phyloP scores from a whole-genome alignment of 2,113 vertebrate genomes.

The Laterallus jamaicensis region DNA sequence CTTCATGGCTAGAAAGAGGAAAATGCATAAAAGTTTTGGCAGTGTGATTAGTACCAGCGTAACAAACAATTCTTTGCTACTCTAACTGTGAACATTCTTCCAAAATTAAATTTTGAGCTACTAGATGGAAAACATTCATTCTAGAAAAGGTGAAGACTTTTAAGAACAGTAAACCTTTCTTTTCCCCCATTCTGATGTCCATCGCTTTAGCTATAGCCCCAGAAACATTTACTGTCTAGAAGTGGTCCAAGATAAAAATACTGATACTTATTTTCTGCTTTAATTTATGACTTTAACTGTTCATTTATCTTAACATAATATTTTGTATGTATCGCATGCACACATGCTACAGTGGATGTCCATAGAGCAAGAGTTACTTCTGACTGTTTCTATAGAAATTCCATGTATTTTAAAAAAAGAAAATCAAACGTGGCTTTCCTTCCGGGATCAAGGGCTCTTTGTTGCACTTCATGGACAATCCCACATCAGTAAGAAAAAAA shows the following conservation, averaged over 20 bases:
- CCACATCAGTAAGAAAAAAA: background rate
- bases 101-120: background rate
- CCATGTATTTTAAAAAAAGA: background rate
- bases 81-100: background rate
- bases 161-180: background rate
- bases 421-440: background rate
- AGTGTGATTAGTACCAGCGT: background rate
- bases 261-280: background rate
- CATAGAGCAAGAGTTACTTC: background rate
- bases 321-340: background rate
- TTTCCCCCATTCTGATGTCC: background rate
- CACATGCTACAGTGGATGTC: background rate
- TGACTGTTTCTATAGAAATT: background rate
- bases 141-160: background rate
- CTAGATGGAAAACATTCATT: background rate
- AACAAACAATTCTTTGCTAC: background rate
- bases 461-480: background rate
- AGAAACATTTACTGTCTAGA: background rate
- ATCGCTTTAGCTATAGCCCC: background rate
- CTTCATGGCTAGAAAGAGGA: background rate
- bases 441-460: conserved; percentile 25
- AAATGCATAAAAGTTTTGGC: background rate
- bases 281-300: background rate
- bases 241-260: background rate
- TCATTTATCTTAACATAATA: background rate